These are phyloP conservation scores for Athalia rosae DNA, from an alignment of 2,888 invertebrate genomes.

Conservation along the genomic window DNA sequence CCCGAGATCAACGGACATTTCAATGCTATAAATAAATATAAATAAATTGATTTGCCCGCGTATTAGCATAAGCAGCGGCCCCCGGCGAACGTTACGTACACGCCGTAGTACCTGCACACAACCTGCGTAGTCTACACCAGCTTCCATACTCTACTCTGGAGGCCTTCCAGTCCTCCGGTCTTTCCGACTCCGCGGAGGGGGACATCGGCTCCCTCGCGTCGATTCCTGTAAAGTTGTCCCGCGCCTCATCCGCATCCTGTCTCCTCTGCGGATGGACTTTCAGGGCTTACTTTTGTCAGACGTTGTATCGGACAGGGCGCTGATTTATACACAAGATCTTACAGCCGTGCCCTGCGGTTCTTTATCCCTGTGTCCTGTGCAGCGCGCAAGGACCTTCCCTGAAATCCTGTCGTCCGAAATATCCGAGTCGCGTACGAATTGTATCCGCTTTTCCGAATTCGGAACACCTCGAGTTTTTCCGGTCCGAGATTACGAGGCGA, in stretches of 20 bases:
- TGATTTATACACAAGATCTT: constrained; percentile 59
- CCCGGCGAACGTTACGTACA: too few species aligned
- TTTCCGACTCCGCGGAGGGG: constrained; percentile 39
- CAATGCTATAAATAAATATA: constrained; percentile 69
- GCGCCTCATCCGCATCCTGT: not conserved
- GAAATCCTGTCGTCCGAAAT: too few species aligned
- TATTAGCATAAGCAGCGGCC: constrained; percentile 65
- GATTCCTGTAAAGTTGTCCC: not conserved
- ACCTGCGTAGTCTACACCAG: too few species aligned
- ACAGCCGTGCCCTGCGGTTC: too few species aligned
- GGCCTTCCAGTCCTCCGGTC: too few species aligned
- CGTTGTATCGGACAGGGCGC: constrained; percentile 54
- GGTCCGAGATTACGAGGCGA: not conserved
- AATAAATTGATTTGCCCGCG: constrained; percentile 66
- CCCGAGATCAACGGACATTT: constrained; percentile 60
- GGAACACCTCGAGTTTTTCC: constrained; percentile 34
- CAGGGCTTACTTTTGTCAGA: not conserved
- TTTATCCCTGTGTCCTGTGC: not conserved
- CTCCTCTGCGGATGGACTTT: constrained; percentile 6
- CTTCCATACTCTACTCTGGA: too few species aligned
- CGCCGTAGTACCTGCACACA: too few species aligned
- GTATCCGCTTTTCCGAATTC: too few species aligned
- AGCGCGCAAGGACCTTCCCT: constrained; percentile 54
- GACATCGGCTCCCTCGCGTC: not conserved
- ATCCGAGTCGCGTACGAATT: too few species aligned